Conservation (phyloP, 2,888 invertebrate genomes). For the Mayetiola destructor region DNA sequence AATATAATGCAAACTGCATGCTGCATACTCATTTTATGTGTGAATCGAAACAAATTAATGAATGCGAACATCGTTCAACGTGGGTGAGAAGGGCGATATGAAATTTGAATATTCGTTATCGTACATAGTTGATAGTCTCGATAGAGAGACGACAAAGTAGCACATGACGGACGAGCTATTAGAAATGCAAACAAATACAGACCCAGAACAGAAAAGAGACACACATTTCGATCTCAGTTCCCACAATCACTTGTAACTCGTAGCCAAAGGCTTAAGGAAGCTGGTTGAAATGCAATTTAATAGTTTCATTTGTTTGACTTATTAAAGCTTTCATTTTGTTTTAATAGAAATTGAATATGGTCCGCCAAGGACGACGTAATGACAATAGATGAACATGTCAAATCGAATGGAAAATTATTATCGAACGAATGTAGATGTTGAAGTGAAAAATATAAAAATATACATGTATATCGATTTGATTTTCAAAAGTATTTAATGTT, state of each 20-base stretch:
- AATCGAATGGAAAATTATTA: background rate
- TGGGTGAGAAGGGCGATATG: too few species aligned
- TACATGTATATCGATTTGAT: too few species aligned
- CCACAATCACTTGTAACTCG: background rate
- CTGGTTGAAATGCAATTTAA: background rate
- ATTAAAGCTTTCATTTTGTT: conserved; percentile 9
- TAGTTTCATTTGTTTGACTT: background rate
- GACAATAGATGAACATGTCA: background rate
- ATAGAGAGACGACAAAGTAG: too few species aligned
- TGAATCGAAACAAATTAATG: conserved; percentile 12
- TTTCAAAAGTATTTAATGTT: too few species aligned
- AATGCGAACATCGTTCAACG: background rate
- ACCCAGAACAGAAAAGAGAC: background rate
- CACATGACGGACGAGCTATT: too few species aligned
- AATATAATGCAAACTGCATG: conserved; percentile 10
- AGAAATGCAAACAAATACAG: background rate
- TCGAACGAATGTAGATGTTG: too few species aligned
- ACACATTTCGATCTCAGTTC: background rate
- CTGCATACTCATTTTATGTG: conserved; percentile 6
- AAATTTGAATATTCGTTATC: too few species aligned
- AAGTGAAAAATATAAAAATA: too few species aligned
- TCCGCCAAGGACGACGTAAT: background rate
- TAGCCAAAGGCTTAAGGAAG: background rate
- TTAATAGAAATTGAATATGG: conserved; percentile 4
- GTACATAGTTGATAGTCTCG: too few species aligned